These are phyloP conservation scores for Empis stercorea DNA, from an alignment of 2,888 invertebrate species.

Conservation along the genomic window DNA sequence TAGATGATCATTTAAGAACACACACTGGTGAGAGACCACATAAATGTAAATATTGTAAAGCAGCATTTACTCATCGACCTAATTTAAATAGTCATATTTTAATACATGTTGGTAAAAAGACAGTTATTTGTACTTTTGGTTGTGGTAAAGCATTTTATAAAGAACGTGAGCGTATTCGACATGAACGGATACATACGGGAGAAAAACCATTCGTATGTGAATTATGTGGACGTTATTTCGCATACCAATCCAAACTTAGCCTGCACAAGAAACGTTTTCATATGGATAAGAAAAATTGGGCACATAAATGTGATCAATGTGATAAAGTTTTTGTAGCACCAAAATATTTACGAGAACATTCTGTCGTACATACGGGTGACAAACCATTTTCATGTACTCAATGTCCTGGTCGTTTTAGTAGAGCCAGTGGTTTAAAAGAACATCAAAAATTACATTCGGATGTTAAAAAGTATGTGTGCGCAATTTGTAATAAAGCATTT, in stretches of 20 bases:
- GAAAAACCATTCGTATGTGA: background rate
- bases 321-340: background rate
- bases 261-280: background rate
- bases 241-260: background rate
- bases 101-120: background rate
- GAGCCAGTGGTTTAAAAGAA: slow-evolving; percentile 2
- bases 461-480: slow-evolving; percentile 16
- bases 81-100: background rate
- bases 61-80: background rate
- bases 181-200: background rate
- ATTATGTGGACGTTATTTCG: background rate
- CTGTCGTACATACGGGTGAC: background rate
- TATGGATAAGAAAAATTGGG: background rate
- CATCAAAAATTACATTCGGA: slow-evolving; percentile 8
- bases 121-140: background rate
- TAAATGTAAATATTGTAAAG: background rate
- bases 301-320: background rate
- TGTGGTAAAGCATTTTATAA: background rate
- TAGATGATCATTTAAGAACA: background rate
- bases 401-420: slow-evolving; percentile 6
- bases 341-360: background rate
- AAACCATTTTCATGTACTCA: slow-evolving; percentile 8
- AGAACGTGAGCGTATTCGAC: background rate
- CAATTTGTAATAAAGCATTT: slow-evolving; percentile 9
- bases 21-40: background rate